Evolutionary conservation across 2,888 invertebrate genomes (phyloP).

Genomic region (Sphaeridia pumilis): DNA sequence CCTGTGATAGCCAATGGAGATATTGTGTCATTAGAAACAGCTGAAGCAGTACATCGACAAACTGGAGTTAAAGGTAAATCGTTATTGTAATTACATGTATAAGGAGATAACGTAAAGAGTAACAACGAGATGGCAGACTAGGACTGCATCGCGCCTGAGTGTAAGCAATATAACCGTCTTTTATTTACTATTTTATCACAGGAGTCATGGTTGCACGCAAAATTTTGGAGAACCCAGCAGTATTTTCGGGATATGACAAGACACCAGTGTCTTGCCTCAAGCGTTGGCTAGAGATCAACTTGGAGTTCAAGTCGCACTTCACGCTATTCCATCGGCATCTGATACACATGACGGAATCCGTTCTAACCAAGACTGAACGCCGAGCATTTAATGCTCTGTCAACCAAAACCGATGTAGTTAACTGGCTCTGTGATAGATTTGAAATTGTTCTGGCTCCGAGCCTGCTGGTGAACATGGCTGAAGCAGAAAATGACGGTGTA

Average conservation of each 20-base stretch:
- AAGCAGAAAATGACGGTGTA: too few species aligned
- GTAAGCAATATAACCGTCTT: background rate
- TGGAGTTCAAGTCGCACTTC: conserved; percentile 56
- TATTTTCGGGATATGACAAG: conserved; percentile 59
- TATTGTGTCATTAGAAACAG: conserved; percentile 60
- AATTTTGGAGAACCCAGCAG: conserved; percentile 76
- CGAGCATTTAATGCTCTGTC: conserved; percentile 65
- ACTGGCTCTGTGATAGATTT: conserved; percentile 26
- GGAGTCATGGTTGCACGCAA: conserved; percentile 87
- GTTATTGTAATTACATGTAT: conserved; percentile 4
- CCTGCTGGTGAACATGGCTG: too few species aligned
- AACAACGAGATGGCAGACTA: too few species aligned
- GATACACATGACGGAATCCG: conserved; percentile 84
- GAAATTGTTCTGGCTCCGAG: conserved; percentile 8
- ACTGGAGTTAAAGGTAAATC: conserved; percentile 47
- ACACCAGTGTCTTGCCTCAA: conserved; percentile 68
- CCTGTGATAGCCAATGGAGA: conserved; percentile 93
- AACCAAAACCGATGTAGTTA: conserved; percentile 21
- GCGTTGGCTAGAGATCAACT: conserved; percentile 58
- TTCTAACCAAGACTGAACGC: conserved; percentile 59
- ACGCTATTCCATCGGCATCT: conserved; percentile 90
- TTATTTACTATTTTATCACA: conserved; percentile 36
- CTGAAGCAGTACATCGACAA: conserved; percentile 50
- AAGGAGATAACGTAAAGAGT: too few species aligned
- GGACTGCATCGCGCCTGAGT: background rate